A percentile compares a stretch with the other conserved stretches of the same genome.
Evolutionary conservation across 2,888 invertebrate species (phyloP).

Genomic region (Tachina fera): DNA sequence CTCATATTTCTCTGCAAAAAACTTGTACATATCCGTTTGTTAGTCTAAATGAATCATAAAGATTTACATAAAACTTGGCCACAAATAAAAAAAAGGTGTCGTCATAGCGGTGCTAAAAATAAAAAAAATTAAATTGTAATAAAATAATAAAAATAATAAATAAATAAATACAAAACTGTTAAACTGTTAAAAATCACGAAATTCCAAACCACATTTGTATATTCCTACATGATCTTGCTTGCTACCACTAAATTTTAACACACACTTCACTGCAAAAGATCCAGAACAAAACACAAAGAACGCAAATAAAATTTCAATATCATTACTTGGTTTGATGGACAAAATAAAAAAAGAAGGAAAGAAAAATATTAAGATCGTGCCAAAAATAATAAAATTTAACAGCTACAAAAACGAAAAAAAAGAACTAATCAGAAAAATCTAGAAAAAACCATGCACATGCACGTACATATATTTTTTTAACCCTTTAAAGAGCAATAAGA

Average conservation of each 20-base stretch:
- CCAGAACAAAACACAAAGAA: slow-evolving; percentile 1
- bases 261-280: slow-evolving; percentile 33
- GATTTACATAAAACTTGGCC: slow-evolving; percentile 26
- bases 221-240: slow-evolving; percentile 20
- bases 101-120: slow-evolving; percentile 36
- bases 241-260: slow-evolving; percentile 53
- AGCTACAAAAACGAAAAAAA: slow-evolving; percentile 27
- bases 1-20: background rate
- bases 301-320: slow-evolving; percentile 53
- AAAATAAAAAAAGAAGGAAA: slow-evolving; percentile 11
- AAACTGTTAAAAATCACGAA: background rate
- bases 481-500: background rate
- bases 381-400: slow-evolving; percentile 68
- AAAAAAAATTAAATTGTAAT: background rate
- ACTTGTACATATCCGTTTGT: background rate
- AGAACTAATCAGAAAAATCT: slow-evolving; percentile 39
- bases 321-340: slow-evolving; percentile 19
- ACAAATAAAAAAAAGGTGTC: slow-evolving; percentile 20
- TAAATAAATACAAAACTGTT: too few relatives aligned
- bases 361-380: slow-evolving; percentile 64
- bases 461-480: slow-evolving; percentile 2
- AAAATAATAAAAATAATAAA: too few relatives aligned
- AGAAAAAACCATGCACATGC: background rate
- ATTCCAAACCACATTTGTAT: slow-evolving; percentile 25
- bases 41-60: slow-evolving; percentile 17